A percentile compares a stretch with the other conserved stretches of the same genome.
These are phyloP conservation scores for Buphagus erythrorhynchus DNA, from an alignment of 2,797 vertebrate genomes.

Conservation along the genomic window DNA sequence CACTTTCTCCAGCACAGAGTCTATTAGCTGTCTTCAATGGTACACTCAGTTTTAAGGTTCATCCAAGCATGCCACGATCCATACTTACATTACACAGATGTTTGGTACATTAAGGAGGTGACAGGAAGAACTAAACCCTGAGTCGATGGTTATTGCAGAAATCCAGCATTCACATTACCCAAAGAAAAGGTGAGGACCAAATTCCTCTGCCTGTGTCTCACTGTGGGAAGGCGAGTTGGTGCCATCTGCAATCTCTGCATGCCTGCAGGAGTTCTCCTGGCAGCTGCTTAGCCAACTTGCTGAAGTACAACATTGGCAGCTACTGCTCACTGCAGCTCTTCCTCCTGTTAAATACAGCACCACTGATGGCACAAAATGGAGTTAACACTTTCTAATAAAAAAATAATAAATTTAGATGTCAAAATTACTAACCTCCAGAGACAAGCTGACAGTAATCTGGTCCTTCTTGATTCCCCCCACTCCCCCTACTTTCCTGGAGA, in stretches of 20 bases:
- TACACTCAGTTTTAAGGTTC: background rate
- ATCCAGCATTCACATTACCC: background rate
- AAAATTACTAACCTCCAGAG: slow-evolving; percentile 10
- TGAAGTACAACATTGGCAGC: background rate
- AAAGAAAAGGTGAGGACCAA: background rate
- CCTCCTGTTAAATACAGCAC: slow-evolving; percentile 1
- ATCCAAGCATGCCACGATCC: background rate
- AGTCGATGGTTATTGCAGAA: background rate
- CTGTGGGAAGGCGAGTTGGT: background rate
- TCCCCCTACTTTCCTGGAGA: background rate
- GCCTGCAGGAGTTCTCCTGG: background rate
- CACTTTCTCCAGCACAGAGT: background rate
- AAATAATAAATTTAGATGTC: background rate
- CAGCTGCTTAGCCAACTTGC: background rate
- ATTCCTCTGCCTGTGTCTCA: background rate
- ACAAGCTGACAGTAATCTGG: background rate
- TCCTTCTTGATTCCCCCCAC: background rate
- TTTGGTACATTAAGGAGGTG: background rate
- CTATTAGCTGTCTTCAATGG: background rate
- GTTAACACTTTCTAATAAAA: background rate
- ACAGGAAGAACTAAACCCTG: background rate
- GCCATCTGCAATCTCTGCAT: background rate
- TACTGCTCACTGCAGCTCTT: background rate
- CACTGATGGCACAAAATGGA: background rate
- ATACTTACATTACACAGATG: fast-evolving